Evolutionary conservation across 2,797 vertebrate genomes (phyloP), one percentile per base, ranked within the genome.

Genomic region (Atherinosoma microstoma): DNA sequence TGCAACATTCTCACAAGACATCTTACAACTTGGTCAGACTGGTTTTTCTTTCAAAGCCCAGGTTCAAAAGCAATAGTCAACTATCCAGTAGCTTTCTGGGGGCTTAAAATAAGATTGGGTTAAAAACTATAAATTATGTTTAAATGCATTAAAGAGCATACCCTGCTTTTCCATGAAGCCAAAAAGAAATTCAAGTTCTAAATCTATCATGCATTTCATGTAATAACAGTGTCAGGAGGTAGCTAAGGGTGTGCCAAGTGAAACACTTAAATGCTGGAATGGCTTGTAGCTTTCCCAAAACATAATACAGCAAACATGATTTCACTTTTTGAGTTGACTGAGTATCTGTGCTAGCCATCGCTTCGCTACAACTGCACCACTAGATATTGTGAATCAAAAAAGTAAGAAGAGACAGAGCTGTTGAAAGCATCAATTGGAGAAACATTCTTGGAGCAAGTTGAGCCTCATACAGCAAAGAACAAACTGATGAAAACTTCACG

Each of bases 131-230:
- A 10, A 15, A 24, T 22, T 67, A 20, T 22, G 53, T 54, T 34
- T 56, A 58, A 54, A 30, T 6, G 24, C 47, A 32, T 34, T 27
- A 47, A 58, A 4, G 13, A 58, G 8, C 6, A 73, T 60, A 30
- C 13, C 29, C 0, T 32, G 6, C 3, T 53, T 58, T 67, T 57
- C 24, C 13, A 30, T 51, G 12, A 75, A 71, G 18, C 22, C 38
- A 47, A 59, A 73, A 36, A 29, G 8, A 70, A 76, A 81, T 40
- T 6, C 15, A 56, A 42, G 30, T 40, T 42, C 27, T 66, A 22
- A 71, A 38, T 66, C 42, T 69, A 64, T 78, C 54, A 70, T 81
- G 35, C 60, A 57, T 67, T 79, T 69, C 45, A 73, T 64, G 18
- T 73, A 64, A 76, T 70, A 82, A 67, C 60, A 32, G 20, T 42